These are phyloP conservation scores for Parambassis ranga DNA, from an alignment of 2,797 vertebrate species.

Conservation along the genomic window DNA sequence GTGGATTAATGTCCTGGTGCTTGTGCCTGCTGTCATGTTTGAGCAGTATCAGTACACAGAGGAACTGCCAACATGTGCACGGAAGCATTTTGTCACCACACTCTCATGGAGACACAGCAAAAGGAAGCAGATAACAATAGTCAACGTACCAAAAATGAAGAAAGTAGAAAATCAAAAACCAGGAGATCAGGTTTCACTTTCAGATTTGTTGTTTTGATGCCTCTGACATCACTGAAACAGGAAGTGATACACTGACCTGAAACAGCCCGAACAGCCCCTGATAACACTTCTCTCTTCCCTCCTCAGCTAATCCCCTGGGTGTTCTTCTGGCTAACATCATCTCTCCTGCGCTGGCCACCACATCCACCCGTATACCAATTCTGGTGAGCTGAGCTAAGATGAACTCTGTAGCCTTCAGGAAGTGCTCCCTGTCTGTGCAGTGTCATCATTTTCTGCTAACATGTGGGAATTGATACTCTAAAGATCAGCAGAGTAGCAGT, in stretches of 20 bases:
- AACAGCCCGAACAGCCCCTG: neutral
- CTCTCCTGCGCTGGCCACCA: slow-evolving; percentile 82
- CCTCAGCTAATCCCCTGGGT: slow-evolving; percentile 91
- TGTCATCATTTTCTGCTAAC: no score
- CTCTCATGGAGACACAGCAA: neutral
- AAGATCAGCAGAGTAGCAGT: no score
- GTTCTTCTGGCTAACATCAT: slow-evolving; percentile 88
- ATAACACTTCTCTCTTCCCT: neutral
- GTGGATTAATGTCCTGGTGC: neutral
- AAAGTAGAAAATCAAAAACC: neutral
- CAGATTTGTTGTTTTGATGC: neutral
- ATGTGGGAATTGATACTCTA: no score
- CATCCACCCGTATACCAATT: slow-evolving; percentile 69
- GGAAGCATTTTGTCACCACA: neutral
- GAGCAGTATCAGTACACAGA: neutral
- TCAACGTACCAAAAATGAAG: neutral
- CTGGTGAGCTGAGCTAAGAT: slow-evolving; percentile 80
- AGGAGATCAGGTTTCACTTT: neutral
- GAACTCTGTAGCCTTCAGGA: neutral
- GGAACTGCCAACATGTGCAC: neutral
- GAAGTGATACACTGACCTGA: neutral
- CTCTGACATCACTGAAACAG: neutral
- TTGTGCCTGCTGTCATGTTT: neutral
- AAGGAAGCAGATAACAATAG: neutral
- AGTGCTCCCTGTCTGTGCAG: no score